phyloP scores from a whole-genome alignment of 2,888 invertebrate species.

The Boloria euphrosyne region DNA sequence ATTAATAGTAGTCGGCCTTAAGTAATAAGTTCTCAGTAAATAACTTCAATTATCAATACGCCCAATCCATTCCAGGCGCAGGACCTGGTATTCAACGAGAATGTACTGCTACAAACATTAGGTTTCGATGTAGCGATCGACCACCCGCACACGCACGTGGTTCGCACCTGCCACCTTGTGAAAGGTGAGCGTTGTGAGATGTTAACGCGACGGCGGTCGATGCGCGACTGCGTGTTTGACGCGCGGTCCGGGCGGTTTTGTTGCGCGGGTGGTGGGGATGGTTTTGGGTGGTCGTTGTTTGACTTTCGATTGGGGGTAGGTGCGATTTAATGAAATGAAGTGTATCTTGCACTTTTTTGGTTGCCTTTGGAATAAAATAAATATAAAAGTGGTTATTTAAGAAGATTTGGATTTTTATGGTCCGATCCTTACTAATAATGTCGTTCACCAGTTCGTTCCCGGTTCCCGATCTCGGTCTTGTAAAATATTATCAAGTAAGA shows the following conservation, averaged over 20 bases:
- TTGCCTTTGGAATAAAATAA: no score
- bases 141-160: slow-evolving; percentile 98
- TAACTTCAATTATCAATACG: not conserved
- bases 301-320: not conserved
- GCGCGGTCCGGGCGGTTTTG: slow-evolving; percentile 41
- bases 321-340: slow-evolving; percentile 5
- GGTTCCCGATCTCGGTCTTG: no score
- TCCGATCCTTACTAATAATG: no score
- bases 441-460: no score
- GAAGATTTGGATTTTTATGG: no score
- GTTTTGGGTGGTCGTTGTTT: slow-evolving; percentile 15
- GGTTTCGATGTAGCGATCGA: slow-evolving; percentile 99
- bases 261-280: slow-evolving; percentile 30
- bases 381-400: no score
- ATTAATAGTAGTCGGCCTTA: no score
- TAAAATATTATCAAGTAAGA: no score
- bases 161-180: slow-evolving; percentile 97
- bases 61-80: slow-evolving; percentile 86
- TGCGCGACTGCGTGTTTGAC: slow-evolving; percentile 35
- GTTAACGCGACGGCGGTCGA: slow-evolving; percentile 39
- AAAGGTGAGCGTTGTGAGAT: slow-evolving; percentile 86
- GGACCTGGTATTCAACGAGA: slow-evolving; percentile 98
- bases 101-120: slow-evolving; percentile 96
- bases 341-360: no score
- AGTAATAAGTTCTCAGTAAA: no score